These are phyloP conservation scores for Atta colombica DNA, from an alignment of 1,140 invertebrate genomes.

Conservation along the genomic window DNA sequence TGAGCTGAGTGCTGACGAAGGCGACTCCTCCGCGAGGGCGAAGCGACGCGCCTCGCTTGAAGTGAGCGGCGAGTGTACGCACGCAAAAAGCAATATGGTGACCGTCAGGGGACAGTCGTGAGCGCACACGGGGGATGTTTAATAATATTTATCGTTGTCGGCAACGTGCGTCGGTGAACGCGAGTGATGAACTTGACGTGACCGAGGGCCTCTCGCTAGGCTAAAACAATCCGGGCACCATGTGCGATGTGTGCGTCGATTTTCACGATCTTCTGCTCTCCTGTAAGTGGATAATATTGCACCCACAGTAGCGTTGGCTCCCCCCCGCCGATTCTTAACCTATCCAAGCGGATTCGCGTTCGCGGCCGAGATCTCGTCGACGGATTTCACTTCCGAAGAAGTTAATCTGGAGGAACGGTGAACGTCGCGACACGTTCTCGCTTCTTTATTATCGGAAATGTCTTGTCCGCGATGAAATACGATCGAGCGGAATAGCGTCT, in stretches of 20 bases:
- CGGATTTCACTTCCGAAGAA: background rate
- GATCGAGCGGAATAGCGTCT: background rate
- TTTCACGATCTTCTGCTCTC: slow-evolving; percentile 92
- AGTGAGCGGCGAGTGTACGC: slow-evolving; percentile 71
- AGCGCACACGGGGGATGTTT: slow-evolving; percentile 75
- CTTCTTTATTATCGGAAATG: background rate
- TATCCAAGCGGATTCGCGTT: slow-evolving; percentile 11
- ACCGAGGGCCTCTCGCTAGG: slow-evolving; percentile 81
- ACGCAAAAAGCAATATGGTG: slow-evolving; percentile 82
- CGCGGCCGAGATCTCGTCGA: background rate
- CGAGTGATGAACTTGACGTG: slow-evolving; percentile 81
- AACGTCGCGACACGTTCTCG: background rate
- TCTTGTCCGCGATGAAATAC: background rate
- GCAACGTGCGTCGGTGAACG: slow-evolving; percentile 72
- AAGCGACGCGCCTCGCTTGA: slow-evolving; percentile 59
- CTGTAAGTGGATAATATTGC: slow-evolving; percentile 89
- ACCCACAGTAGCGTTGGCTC: slow-evolving; percentile 60
- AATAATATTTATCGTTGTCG: slow-evolving; percentile 81
- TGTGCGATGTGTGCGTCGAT: slow-evolving; percentile 93
- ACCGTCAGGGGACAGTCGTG: slow-evolving; percentile 74
- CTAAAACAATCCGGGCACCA: slow-evolving; percentile 83
- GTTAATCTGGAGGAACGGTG: background rate
- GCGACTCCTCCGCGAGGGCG: background rate
- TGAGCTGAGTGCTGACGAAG: background rate
- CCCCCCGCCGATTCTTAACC: slow-evolving; percentile 64